A percentile compares a stretch with the other conserved stretches of the same genome.
Conservation (phyloP, 2,797 vertebrate species). For the Amblyraja radiata region DNA sequence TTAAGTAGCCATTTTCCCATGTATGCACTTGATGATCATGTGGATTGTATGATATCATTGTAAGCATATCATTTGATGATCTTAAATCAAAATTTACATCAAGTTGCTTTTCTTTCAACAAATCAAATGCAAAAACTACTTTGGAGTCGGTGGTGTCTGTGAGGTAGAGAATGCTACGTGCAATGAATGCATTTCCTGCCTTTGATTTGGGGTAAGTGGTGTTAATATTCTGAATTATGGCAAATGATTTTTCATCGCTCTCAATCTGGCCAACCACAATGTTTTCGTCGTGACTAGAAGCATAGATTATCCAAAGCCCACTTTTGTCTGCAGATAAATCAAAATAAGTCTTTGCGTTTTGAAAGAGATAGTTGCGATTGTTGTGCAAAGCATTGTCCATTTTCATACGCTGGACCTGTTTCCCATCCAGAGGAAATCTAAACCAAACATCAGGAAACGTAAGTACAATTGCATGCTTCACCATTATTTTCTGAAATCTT, state of each 20-base stretch:
- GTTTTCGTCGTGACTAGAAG: slow-evolving; percentile 71
- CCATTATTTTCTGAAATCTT: not conserved
- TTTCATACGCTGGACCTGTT: slow-evolving; percentile 55
- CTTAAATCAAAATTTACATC: slow-evolving; percentile 75
- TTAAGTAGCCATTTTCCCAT: slow-evolving; percentile 79
- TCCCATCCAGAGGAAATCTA: slow-evolving; percentile 71
- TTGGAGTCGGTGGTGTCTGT: slow-evolving; percentile 79
- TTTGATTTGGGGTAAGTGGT: slow-evolving; percentile 86
- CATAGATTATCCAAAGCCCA: slow-evolving; percentile 89
- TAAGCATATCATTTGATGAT: slow-evolving; percentile 66
- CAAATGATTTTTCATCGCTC: slow-evolving; percentile 75
- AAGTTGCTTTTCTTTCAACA: slow-evolving; percentile 71
- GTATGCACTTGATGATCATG: slow-evolving; percentile 75
- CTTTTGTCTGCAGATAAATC: slow-evolving; percentile 82
- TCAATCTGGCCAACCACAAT: slow-evolving; percentile 75
- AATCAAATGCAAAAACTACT: slow-evolving; percentile 81
- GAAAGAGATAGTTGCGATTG: slow-evolving; percentile 78
- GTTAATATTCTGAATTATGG: slow-evolving; percentile 66
- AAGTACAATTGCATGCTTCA: not conserved
- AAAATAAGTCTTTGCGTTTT: slow-evolving; percentile 93
- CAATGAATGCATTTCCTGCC: slow-evolving; percentile 84
- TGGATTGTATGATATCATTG: slow-evolving; percentile 86
- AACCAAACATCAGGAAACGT: slow-evolving; percentile 39
- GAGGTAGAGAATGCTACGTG: slow-evolving; percentile 80
- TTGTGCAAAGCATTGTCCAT: slow-evolving; percentile 75